phyloP scores from a whole-genome alignment of 2,888 invertebrate species.

The Deilephila porcellus region DNA sequence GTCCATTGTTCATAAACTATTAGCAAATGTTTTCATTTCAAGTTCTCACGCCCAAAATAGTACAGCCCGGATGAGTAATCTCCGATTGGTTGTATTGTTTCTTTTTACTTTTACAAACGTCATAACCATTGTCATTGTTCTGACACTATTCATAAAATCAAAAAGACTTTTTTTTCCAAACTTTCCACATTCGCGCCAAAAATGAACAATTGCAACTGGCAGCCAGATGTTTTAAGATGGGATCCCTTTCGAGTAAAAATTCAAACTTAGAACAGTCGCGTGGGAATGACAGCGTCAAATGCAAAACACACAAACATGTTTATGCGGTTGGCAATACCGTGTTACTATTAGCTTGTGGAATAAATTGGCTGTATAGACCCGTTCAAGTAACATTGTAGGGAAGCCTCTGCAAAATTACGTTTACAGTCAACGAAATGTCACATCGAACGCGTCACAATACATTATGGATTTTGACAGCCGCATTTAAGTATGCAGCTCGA shows the following conservation, averaged over 20 bases:
- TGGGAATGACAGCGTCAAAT: slow-evolving; percentile 29
- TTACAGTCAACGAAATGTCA: slow-evolving; percentile 15
- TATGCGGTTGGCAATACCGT: background rate
- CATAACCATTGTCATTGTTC: slow-evolving; percentile 23
- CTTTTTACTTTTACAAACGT: background rate
- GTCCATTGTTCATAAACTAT: background rate
- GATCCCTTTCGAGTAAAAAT: slow-evolving; percentile 25
- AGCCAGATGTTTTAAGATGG: slow-evolving; percentile 22
- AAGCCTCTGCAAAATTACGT: slow-evolving; percentile 23
- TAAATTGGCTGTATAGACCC: background rate
- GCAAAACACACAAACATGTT: slow-evolving; percentile 19
- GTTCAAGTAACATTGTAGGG: slow-evolving; percentile 6
- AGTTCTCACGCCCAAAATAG: background rate
- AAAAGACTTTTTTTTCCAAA: background rate
- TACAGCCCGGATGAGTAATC: background rate
- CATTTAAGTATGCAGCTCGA: slow-evolving; percentile 11
- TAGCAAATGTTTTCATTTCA: background rate
- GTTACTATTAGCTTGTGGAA: background rate
- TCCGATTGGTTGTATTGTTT: slow-evolving; percentile 8
- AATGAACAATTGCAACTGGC: slow-evolving; percentile 19
- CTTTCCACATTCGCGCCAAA: slow-evolving; percentile 20
- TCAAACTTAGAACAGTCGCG: slow-evolving; percentile 28
- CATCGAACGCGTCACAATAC: background rate
- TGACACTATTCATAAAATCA: background rate
- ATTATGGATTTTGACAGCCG: slow-evolving; percentile 17